A percentile compares a stretch with the other conserved stretches of the same genome.
phyloP scores from a whole-genome alignment of 2,113 vertebrate genomes.

The Apodemus speciosus region DNA sequence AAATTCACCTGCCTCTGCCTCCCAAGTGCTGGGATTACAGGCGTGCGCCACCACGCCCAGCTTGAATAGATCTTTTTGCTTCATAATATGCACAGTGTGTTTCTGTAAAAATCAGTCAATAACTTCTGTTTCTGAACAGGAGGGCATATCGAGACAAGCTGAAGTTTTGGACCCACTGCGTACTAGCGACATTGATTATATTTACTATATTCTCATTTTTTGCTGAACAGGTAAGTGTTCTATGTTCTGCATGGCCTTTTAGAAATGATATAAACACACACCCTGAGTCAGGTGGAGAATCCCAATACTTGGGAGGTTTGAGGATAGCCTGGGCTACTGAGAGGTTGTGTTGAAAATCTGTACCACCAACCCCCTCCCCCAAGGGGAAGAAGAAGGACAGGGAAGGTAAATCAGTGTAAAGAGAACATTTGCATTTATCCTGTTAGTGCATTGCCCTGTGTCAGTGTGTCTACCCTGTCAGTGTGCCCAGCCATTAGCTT shows the following conservation, averaged over 20 bases:
- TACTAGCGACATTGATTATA: conserved; percentile 93
- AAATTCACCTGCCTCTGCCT: no score
- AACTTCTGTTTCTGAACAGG: conserved; percentile 85
- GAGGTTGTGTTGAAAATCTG: background rate
- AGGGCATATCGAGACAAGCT: conserved; percentile 95
- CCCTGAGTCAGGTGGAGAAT: background rate
- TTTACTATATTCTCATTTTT: conserved; percentile 98
- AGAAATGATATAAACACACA: conserved; percentile 31
- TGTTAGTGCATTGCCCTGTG: background rate
- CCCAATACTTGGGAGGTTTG: background rate
- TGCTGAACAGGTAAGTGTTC: conserved; percentile 94
- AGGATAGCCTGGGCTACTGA: background rate
- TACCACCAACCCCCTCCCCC: no score
- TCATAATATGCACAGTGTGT: background rate
- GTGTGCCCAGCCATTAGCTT: background rate
- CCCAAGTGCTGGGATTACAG: no score
- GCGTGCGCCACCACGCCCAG: no score
- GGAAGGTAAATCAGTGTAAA: background rate
- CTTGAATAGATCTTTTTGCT: background rate
- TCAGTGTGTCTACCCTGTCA: background rate
- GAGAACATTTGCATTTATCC: background rate
- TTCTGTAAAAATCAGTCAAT: background rate
- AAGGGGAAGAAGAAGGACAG: background rate
- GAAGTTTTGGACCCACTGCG: conserved; percentile 99
- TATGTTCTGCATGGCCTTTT: conserved; percentile 27